Base-by-base conservation (phyloP, 2,888 invertebrate species). In the Encarsia formosa region DNA sequence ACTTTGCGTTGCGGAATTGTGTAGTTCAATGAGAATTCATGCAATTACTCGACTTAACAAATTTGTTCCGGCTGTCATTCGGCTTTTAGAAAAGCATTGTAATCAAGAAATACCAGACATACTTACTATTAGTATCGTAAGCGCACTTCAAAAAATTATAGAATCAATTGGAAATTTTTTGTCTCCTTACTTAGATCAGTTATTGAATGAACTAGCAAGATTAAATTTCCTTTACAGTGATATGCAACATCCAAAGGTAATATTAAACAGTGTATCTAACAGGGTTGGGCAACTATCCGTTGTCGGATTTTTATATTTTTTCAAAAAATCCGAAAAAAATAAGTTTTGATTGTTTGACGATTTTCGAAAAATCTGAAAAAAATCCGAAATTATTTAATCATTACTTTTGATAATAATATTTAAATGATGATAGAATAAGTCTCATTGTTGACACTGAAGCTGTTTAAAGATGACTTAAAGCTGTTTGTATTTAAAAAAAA, bases 91-190 rank as follows among this genome's bases (percentile, higher is more conserved):
- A 61, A 77, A 74, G 13, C 82, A 86, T 56, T 80, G 83, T 15
- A 78, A 81, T 57, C 76, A 78, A 6, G 79, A 80, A 54, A 77
- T 78, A 1, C 81, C 85, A 1, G 83, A 84, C 61, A 63, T 84
- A 18, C 75, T 84, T 0, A 71, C 87, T n/a, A 69, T 87, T 16
- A 88, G 90, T 68, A 82, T 87, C 5, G 80, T 92, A 2, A 88
- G 89, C 3, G 85, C 89, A 0, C 75, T 92, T 26, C 84, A 87
- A 53, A 91, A 91, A 73, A 83, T 95, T 34, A 81, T 93, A 4
- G 88, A 90, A 66, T 85, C 86, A 22, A 71, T 95, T 35, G 85
- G 91, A 0, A 77, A 87, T 32, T 96, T 95, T 70, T 71, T 96
- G 58, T 92, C 91, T 56, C 89, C 91, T 0, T 93, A 93, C 73